Evolutionary conservation across 2,797 vertebrate genomes (phyloP), one percentile per base, ranked within the genome.

Genomic region (Urophycis tenuis): DNA sequence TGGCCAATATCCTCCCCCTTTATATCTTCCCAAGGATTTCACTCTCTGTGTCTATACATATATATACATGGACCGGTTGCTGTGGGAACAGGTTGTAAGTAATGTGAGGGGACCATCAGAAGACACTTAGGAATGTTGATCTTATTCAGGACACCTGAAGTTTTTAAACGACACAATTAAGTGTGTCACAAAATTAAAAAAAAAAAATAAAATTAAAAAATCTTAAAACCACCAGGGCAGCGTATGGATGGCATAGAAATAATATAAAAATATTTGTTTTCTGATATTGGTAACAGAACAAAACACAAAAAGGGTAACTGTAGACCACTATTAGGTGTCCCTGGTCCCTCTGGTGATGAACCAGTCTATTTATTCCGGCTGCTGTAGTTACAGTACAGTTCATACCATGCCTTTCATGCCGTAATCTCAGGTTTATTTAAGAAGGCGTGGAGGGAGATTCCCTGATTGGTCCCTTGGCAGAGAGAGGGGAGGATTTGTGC

Each of bases 61-160:
- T 71, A 33, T 71, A 33, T 25, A 29, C 25, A 67, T 67, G 60
- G 25, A 8, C 29, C 60, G 12, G 53, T 60, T 60, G 60, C 2
- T 5, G 9, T 67, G 12, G 60, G 60, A 67, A 29, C 60, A n/a
- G n/a, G n/a, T n/a, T n/a, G n/a, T 3, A 67, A 67, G 3, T 25
- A 67, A 60, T n/a, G 25, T 60, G 53, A 60, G n/a, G 60, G 60
- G n/a, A 25, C n/a, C 22, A 67, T 67, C 25, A 25, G n/a, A 67
- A 11, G 25, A 67, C 53, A n/a, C 53, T 64, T 9, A 11, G n/a
- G 60, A 67, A 67, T 67, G n/a, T 29, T 67, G 29, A 29, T 67
- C 60, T 11, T 67, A 29, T 67, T 67, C 60, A 67, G 53, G 53
- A 60, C n/a, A 60, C 53, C n/a, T 60, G 53, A n/a, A 60, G 45